phyloP scores from a whole-genome alignment of 2,113 vertebrate species.

The Mesoclemmys tuberculata region DNA sequence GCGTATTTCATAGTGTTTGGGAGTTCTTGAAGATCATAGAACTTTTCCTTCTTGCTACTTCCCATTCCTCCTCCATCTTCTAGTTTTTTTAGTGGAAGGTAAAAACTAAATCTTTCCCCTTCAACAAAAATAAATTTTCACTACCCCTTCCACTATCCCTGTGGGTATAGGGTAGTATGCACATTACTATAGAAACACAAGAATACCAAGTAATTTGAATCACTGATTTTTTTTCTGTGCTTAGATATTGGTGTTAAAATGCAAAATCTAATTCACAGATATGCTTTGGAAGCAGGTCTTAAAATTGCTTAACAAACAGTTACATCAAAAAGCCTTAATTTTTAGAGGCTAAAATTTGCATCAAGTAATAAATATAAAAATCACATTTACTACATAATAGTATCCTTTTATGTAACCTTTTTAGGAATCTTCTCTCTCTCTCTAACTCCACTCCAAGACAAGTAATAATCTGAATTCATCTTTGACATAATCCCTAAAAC shows the following conservation, averaged over 20 bases:
- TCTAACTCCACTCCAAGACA: slow-evolving; percentile 73
- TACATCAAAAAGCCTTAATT: background rate
- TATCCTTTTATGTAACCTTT: too few relatives aligned
- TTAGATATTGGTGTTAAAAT: background rate
- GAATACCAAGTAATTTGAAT: background rate
- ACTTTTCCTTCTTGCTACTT: background rate
- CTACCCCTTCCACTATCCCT: background rate
- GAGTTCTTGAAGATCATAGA: background rate
- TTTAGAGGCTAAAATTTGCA: background rate
- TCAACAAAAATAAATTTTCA: background rate
- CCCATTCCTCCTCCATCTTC: background rate
- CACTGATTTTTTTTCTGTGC: background rate
- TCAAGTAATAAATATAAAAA: background rate
- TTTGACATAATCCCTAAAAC: background rate
- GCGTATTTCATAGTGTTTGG: background rate
- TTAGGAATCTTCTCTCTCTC: too few relatives aligned
- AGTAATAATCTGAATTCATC: slow-evolving; percentile 76
- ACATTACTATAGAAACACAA: too few relatives aligned
- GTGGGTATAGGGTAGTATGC: background rate
- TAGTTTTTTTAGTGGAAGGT: background rate
- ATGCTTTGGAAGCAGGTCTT: background rate
- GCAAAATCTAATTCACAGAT: background rate
- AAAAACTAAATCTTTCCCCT: background rate
- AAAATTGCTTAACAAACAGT: background rate
- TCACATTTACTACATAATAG: background rate